These are phyloP conservation scores for Carabus problematicus DNA, from an alignment of 2,888 invertebrate genomes.

Conservation along the genomic window DNA sequence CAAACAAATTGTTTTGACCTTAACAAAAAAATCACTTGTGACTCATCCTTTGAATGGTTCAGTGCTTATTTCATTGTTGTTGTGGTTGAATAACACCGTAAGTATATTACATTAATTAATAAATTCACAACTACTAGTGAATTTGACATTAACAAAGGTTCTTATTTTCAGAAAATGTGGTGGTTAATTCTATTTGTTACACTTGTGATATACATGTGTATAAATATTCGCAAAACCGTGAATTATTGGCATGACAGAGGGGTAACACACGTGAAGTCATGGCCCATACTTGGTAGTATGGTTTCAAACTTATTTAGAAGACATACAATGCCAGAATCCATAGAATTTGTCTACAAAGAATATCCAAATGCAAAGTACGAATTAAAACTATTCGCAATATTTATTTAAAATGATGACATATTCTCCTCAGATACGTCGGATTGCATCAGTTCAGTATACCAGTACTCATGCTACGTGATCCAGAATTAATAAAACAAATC, in stretches of 20 bases:
- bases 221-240: conserved; percentile 2
- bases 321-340: conserved; percentile 25
- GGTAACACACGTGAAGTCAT: conserved; percentile 35
- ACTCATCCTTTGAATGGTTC: too few species aligned
- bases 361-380: conserved; percentile 23
- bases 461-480: conserved; percentile 24
- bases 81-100: too few species aligned
- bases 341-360: conserved; percentile 27
- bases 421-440: conserved; percentile 31
- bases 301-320: conserved; percentile 32
- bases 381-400: not conserved
- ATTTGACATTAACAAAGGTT: not conserved
- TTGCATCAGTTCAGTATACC: conserved; percentile 22
- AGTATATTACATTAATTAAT: too few species aligned
- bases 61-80: too few species aligned
- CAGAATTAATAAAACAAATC: conserved; percentile 34
- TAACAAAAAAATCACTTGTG: too few species aligned
- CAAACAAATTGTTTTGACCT: too few species aligned
- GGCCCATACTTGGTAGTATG: conserved; percentile 45
- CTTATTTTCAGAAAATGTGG: conserved; percentile 15
- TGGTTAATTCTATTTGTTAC: conserved; percentile 12
- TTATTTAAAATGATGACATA: conserved; percentile 5
- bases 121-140: too few species aligned
- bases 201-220: not conserved
- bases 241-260: conserved; percentile 13